Evolutionary conservation across 2,113 vertebrate species (phyloP), one percentile per base, ranked within the genome.

Genomic region (Rhineura floridana): DNA sequence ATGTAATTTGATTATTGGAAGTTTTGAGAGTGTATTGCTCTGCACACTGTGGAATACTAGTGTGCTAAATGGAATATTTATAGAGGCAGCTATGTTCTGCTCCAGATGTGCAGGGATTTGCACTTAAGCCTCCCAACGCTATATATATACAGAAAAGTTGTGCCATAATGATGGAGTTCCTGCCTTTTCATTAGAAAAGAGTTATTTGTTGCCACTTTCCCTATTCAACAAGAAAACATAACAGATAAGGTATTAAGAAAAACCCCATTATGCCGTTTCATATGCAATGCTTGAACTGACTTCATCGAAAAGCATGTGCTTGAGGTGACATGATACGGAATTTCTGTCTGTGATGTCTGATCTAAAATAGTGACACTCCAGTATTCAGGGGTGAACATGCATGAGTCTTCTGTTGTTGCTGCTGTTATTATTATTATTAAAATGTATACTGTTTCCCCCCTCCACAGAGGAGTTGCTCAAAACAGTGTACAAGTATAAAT

Each of bases 1-100:
- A 42, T n/a, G 67, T 89, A 80, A 81, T 81, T 80, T 89, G 77
- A 89, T 85, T 85, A 85, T 84, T 59, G 7, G 33, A 90, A 83
- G 52, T 70, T 70, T 1, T 30, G 62, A 70, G 8, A n/a, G 3
- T 10, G 3, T 65, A 84, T 65, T 4, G 0, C 85, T 80, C 52
- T n/a, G 70, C 13, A 50, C 1, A 79, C 46, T 81, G 72, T 30
- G 55, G 85, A 88, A 83, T 39, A 89, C 3, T 10, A 42, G 76
- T 81, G 77, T 50, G 83, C 52, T 70, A 33, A 3, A 72, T 82
- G 44, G 70, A 85, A 52, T 50, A 52, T 44, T 28, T 90, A 91
- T 76, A 80, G 81, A 91, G 87, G 83, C 78, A 86, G 10, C 10
- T 36, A 88, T 46, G 30, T 65, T 80, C 42, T 84, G 63, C 55